Evolutionary conservation across 2,888 invertebrate species (phyloP).

Genomic region (Mallateleia sp.): DNA sequence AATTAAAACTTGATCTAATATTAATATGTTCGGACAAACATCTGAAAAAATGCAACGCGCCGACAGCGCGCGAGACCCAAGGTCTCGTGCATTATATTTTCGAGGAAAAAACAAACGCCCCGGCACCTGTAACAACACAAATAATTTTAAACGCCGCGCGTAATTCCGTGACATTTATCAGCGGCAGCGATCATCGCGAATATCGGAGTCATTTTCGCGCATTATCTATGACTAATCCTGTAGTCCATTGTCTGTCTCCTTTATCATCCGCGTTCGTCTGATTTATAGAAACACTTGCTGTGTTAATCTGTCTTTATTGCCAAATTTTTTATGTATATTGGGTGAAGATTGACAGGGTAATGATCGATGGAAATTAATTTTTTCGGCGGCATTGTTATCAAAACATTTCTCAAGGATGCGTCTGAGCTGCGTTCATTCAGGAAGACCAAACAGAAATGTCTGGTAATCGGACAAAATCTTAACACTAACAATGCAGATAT

Average conservation of each 20-base stretch:
- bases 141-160: conserved; percentile 40
- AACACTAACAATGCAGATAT: no score
- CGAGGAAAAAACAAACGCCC: conserved; percentile 39
- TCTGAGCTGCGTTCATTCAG: no score
- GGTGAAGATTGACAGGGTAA: no score
- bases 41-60: conserved; percentile 35
- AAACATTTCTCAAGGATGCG: no score
- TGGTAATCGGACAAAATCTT: no score
- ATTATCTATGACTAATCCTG: conserved; percentile 29
- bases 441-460: no score
- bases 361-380: no score
- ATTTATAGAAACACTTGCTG: conserved; percentile 37
- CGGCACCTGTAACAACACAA: conserved; percentile 48
- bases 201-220: conserved; percentile 11
- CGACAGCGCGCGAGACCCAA: conserved; percentile 22
- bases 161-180: conserved; percentile 52
- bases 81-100: conserved; percentile 46
- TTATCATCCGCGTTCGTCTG: neutral
- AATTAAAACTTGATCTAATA: conserved; percentile 69
- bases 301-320: no score
- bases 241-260: conserved; percentile 35
- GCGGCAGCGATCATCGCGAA: conserved; percentile 25
- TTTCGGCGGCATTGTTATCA: no score
- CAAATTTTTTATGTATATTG: no score
- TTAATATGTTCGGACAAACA: conserved; percentile 56